Evolutionary conservation across 2,797 vertebrate species (phyloP), one percentile per base, ranked within the genome.

Genomic region (Rhodeus uyekii): DNA sequence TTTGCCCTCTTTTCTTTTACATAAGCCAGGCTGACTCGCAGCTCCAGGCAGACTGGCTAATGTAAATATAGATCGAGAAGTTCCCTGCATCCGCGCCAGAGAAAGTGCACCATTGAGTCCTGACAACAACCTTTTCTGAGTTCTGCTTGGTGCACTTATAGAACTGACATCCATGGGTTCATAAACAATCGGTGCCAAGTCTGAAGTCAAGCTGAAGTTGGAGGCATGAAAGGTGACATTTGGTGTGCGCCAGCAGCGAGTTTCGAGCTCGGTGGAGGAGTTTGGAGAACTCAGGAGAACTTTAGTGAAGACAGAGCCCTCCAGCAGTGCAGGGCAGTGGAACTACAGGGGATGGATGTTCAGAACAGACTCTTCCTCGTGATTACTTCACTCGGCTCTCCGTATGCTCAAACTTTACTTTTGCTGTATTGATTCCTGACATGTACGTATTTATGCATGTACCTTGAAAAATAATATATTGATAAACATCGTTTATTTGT

Each of bases 31-130:
- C 73, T 81, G 55, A 79, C 60, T 63, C 63, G 58, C 72, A 86
- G 81, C 85, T 83, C 22, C 78, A 82, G 82, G 83, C 81, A 80
- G 84, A 84, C 50, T 13, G 68, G 81, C 76, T 85, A 86, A 76
- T 80, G 80, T 85, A 87, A 87, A 88, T 85, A 87, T 88, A 85
- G 83, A 84, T 55, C 4, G 80, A 84, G 83, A 75, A 68, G 48
- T 86, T 84, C 61, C 69, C 80, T 64, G 81, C 78, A 84, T 85
- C 16, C 48, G 55, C 69, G 44, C 63, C 63, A 78, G 68, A 81
- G 64, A 85, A 83, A 71, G 69, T 5, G 27, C 67, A 65, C 34
- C 39, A 42, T 74, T 48, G 48, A 79, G 72, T 69, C 72, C 61
- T 76, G 83, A 83, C 83, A 80, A 61, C 68, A 80, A 58, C 71